Conservation (phyloP, 1,140 invertebrate species). For the Cepaea nemoralis region DNA sequence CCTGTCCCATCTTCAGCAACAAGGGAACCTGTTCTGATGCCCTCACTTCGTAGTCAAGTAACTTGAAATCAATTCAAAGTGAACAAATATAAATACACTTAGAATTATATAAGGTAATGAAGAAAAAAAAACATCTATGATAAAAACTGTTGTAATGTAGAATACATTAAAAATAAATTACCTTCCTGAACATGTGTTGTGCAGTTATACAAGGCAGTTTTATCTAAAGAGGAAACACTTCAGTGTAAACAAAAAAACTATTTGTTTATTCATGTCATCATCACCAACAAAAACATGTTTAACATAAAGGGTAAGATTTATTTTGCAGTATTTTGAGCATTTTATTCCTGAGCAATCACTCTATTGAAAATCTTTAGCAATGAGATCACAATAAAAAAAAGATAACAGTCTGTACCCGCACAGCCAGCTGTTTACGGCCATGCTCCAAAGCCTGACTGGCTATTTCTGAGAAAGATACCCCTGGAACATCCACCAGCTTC, state of each 20-base stretch:
- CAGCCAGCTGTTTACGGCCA: conserved; percentile 88
- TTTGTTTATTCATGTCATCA: too few species aligned
- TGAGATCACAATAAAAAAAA: neutral
- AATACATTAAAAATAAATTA: too few species aligned
- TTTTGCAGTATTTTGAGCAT: neutral
- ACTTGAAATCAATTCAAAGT: conserved; percentile 67
- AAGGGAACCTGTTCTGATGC: conserved; percentile 90
- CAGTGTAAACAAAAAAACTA: too few species aligned
- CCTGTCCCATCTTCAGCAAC: conserved; percentile 83
- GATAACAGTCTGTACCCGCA: conserved; percentile 78
- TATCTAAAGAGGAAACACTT: too few species aligned
- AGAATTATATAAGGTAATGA: too few species aligned
- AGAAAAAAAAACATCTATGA: too few species aligned
- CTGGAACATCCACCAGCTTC: conserved; percentile 88
- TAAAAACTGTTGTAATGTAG: too few species aligned
- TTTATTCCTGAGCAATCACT: neutral
- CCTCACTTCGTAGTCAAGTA: conserved; percentile 91
- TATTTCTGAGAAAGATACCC: conserved; percentile 93
- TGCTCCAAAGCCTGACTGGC: conserved; percentile 89
- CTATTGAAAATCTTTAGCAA: neutral
- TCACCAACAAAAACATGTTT: too few species aligned
- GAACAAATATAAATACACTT: too few species aligned
- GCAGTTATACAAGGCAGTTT: too few species aligned
- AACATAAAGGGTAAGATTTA: neutral
- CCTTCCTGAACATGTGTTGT: too few species aligned